phyloP scores from a whole-genome alignment of 2,113 vertebrate genomes.

The Pontoporia blainvillei region DNA sequence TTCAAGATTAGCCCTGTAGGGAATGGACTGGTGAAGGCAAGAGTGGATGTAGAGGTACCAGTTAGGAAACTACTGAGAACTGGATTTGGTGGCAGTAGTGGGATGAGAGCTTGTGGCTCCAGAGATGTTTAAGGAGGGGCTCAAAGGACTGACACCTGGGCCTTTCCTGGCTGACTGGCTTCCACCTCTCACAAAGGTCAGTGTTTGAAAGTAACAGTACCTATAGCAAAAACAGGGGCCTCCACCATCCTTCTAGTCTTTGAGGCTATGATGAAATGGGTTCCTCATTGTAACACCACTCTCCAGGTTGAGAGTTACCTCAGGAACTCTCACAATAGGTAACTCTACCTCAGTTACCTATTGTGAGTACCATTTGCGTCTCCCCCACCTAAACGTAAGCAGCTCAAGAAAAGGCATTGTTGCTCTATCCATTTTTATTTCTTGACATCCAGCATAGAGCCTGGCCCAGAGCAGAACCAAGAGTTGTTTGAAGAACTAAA shows the following conservation, averaged over 20 bases:
- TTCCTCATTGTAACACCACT: neutral
- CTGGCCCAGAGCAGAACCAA: neutral
- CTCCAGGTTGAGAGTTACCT: neutral
- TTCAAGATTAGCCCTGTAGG: neutral
- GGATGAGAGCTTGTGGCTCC: neutral
- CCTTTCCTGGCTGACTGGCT: neutral
- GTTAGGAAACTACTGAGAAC: neutral
- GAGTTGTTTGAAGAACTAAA: neutral
- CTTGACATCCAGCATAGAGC: neutral
- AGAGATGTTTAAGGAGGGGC: neutral
- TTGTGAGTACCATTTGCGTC: neutral
- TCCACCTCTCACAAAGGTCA: neutral
- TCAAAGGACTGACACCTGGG: neutral
- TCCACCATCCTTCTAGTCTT: neutral
- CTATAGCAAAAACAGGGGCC: neutral
- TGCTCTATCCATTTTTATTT: neutral
- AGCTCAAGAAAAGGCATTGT: neutral
- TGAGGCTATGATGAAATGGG: neutral
- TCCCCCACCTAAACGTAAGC: neutral
- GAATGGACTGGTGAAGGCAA: neutral
- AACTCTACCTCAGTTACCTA: neutral
- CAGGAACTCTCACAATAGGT: no score
- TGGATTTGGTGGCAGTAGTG: rapidly evolving
- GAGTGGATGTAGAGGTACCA: neutral
- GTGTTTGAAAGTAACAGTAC: neutral